A percentile compares a stretch with the other conserved stretches of the same genome.
phyloP scores from a whole-genome alignment of 1,140 invertebrate species.

The Leptoteleia sp. region DNA sequence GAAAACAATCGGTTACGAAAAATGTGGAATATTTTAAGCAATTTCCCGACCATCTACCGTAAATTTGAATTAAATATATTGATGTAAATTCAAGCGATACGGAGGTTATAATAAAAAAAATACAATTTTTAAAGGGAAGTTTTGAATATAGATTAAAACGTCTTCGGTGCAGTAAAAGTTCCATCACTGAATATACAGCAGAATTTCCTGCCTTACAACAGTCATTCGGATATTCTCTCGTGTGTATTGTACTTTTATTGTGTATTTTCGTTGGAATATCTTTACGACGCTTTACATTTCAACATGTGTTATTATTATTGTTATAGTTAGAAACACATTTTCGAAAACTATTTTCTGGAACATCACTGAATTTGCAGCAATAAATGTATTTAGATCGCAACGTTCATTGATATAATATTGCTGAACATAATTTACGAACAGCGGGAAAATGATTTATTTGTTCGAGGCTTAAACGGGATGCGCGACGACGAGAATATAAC shows the following conservation, averaged over 20 bases:
- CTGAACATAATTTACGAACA: not conserved
- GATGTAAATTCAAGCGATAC: slow-evolving; percentile 2
- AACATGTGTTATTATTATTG: slow-evolving; percentile 59
- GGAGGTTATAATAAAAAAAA: slow-evolving; percentile 17
- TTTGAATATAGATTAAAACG: slow-evolving; percentile 56
- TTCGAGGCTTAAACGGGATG: slow-evolving; percentile 17
- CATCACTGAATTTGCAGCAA: slow-evolving; percentile 15
- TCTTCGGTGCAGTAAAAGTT: slow-evolving; percentile 53
- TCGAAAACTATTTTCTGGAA: slow-evolving; percentile 44
- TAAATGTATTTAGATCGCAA: slow-evolving; percentile 13
- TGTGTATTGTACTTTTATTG: slow-evolving; percentile 57
- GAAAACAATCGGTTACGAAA: not conserved
- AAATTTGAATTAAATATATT: slow-evolving; percentile 18
- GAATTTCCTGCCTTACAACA: slow-evolving; percentile 57
- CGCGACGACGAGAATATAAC: slow-evolving; percentile 5
- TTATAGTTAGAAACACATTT: slow-evolving; percentile 48
- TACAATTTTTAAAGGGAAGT: slow-evolving; percentile 20
- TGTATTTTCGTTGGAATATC: slow-evolving; percentile 59
- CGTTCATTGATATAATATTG: slow-evolving; percentile 22
- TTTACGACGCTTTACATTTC: slow-evolving; percentile 55
- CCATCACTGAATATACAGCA: slow-evolving; percentile 48
- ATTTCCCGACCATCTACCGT: slow-evolving; percentile 14
- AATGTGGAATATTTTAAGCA: not conserved
- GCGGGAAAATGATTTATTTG: slow-evolving; percentile 26
- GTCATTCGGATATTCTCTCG: slow-evolving; percentile 53